Percentiles rank a stretch among this genome's conserved stretches.
These are phyloP conservation scores for Eptesicus fuscus DNA, from an alignment of 2,113 vertebrate species.

Conservation along the genomic window DNA sequence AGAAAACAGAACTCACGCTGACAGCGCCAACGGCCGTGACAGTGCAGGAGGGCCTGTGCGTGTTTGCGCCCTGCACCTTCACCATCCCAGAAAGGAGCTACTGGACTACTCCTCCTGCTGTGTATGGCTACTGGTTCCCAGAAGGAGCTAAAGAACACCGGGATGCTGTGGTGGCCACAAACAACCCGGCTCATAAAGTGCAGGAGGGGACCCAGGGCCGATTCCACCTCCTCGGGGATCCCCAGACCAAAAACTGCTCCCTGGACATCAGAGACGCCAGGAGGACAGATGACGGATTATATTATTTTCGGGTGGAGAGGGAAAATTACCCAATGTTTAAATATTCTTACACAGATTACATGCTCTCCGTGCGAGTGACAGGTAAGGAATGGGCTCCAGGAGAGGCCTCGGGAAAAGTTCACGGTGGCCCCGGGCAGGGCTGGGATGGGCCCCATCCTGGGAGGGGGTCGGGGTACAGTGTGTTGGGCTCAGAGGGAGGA, in stretches of 20 bases:
- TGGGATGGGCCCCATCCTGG: too few relatives aligned
- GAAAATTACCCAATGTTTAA: rapidly evolving
- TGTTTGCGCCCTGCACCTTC: background rate
- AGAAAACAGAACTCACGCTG: rapidly evolving
- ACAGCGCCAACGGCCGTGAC: rapidly evolving
- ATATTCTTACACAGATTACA: rapidly evolving
- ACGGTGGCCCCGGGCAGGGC: rapidly evolving
- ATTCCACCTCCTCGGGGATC: background rate
- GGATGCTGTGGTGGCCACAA: background rate
- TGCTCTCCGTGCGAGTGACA: background rate
- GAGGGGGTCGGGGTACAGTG: rapidly evolving
- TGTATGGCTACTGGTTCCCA: background rate
- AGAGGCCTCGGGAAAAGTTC: too few relatives aligned
- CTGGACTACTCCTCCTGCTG: rapidly evolving
- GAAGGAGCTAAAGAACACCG: rapidly evolving
- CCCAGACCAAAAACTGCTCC: rapidly evolving
- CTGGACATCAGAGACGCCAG: background rate
- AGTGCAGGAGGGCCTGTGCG: background rate
- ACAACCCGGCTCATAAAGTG: rapidly evolving
- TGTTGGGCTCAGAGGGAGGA: background rate
- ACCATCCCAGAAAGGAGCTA: rapidly evolving
- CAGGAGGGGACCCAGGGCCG: rapidly evolving
- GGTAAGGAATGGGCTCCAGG: background rate
- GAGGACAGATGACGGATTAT: rapidly evolving
- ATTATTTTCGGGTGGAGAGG: background rate